Evolutionary conservation across 2,888 invertebrate species (phyloP).

Genomic region (Toxonevra muliebris): DNA sequence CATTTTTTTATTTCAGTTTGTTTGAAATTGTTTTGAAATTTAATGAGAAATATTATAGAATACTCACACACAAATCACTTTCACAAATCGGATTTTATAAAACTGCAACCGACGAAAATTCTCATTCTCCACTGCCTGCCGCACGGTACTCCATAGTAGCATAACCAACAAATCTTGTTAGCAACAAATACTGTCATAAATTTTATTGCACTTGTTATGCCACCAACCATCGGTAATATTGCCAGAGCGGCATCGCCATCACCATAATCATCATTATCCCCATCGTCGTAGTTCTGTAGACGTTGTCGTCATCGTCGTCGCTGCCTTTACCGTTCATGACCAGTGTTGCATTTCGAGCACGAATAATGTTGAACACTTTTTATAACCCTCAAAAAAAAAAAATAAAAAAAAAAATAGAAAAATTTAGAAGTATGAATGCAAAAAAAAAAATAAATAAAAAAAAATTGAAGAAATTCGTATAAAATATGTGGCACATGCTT

Average conservation of each 20-base stretch:
- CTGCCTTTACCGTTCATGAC: background rate
- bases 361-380: background rate
- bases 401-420: background rate
- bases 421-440: background rate
- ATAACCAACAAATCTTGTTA: conserved; percentile 9
- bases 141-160: too few species aligned
- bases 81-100: too few species aligned
- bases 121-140: too few species aligned
- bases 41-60: too few species aligned
- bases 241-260: background rate
- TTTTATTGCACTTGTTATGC: conserved; percentile 4
- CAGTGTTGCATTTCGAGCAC: conserved; percentile 5
- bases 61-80: too few species aligned
- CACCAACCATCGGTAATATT: too few species aligned
- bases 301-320: background rate
- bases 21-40: too few species aligned
- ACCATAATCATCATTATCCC: background rate
- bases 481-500: conserved; percentile 20
- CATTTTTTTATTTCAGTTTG: too few species aligned
- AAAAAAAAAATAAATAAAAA: background rate
- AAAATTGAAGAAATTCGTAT: background rate
- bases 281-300: background rate
- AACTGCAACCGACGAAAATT: too few species aligned
- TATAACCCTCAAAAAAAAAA: background rate
- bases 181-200: conserved; percentile 14